Conservation (phyloP, 2,888 invertebrate species). For the Rhodophaea formosa region DNA sequence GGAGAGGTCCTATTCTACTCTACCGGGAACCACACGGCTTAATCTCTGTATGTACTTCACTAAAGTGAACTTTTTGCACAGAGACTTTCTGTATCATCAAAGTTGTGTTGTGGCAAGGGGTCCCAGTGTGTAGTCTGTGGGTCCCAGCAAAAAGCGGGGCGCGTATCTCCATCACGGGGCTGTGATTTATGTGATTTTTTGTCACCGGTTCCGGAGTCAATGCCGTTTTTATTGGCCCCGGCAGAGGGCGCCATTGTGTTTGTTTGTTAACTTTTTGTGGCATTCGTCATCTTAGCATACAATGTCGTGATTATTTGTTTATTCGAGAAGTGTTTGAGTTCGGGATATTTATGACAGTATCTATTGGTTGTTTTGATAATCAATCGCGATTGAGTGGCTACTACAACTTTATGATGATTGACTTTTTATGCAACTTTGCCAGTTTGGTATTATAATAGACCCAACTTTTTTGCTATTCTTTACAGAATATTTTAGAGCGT, state of each 20-base stretch:
- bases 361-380: background rate
- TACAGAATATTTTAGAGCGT: too few relatives aligned
- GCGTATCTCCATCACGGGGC: background rate
- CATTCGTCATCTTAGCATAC: slow-evolving; percentile 11
- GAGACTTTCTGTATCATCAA: too few relatives aligned
- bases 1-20: too few relatives aligned
- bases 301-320: slow-evolving; percentile 9
- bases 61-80: too few relatives aligned
- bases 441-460: background rate
- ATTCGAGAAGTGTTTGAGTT: slow-evolving; percentile 6
- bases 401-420: background rate
- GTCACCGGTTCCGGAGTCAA: slow-evolving; percentile 19
- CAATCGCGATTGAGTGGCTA: background rate
- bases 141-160: slow-evolving; percentile 7
- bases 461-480: too few relatives aligned
- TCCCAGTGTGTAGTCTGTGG: too few relatives aligned
- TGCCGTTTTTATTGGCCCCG: slow-evolving; percentile 14
- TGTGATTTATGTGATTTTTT: slow-evolving; percentile 18
- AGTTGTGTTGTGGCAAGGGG: too few relatives aligned
- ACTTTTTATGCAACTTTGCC: background rate
- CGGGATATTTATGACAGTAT: background rate
- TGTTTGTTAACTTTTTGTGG: slow-evolving; percentile 13
- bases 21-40: too few relatives aligned
- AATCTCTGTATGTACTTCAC: too few relatives aligned
- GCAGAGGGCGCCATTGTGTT: slow-evolving; percentile 6